Conservation (phyloP, 2,888 invertebrate genomes). For the Heliconius ismenius region DNA sequence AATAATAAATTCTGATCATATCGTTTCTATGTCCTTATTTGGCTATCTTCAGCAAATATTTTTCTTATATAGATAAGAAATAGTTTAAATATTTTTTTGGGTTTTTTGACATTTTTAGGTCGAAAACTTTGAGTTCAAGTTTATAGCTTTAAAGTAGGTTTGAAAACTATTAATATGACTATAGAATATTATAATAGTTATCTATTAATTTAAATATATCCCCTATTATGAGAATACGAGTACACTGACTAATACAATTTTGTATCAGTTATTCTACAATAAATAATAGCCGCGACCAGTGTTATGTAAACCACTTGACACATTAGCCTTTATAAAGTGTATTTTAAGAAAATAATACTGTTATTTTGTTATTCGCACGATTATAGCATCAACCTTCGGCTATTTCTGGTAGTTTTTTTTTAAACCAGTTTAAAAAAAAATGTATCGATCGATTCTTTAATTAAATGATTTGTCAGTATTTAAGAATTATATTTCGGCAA, state of each 20-base stretch:
- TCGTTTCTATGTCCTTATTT: too few relatives aligned
- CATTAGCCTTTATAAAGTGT: conserved; percentile 14
- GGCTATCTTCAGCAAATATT: too few relatives aligned
- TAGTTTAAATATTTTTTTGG: not conserved
- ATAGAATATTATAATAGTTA: not conserved
- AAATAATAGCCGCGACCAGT: not conserved
- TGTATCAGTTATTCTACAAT: conserved; percentile 7
- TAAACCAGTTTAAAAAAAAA: not conserved
- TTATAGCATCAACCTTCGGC: conserved; percentile 7
- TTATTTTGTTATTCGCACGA: not conserved
- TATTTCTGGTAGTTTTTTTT: conserved; percentile 11
- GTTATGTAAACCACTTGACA: conserved; percentile 21
- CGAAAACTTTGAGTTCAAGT: not conserved
- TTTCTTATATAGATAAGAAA: too few relatives aligned
- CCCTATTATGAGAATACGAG: conserved; percentile 2
- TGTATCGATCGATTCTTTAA: not conserved
- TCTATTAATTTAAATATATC: not conserved
- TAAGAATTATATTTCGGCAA: not conserved
- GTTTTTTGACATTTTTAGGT: not conserved
- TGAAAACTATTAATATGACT: not conserved
- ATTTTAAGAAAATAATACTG: conserved; percentile 12
- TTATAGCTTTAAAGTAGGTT: not conserved
- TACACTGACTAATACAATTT: conserved; percentile 7
- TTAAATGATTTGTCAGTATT: not conserved
- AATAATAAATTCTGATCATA: too few relatives aligned